Conservation (phyloP, 2,113 vertebrate genomes). For the Tricholaema leucomelas region DNA sequence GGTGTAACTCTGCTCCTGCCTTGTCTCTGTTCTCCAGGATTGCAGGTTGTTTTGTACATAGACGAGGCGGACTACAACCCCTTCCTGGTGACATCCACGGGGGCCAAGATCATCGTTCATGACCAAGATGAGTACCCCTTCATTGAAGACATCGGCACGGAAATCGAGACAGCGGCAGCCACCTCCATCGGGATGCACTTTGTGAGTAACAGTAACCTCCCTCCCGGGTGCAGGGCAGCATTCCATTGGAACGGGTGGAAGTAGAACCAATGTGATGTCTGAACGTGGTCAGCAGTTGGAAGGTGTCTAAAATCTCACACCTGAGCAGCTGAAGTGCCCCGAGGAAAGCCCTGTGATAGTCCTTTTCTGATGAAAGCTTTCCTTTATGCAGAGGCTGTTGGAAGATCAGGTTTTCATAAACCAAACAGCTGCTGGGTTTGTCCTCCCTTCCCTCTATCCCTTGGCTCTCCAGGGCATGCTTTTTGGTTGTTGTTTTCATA, state of each 20-base stretch:
- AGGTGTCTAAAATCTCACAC: not conserved
- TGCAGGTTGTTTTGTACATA: conserved; percentile 80
- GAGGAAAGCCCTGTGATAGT: not conserved
- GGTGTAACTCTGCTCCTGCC: not conserved
- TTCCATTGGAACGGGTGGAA: not conserved
- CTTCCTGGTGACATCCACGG: conserved; percentile 77
- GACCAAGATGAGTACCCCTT: conserved; percentile 81
- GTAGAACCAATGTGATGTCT: not conserved
- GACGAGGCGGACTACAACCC: conserved; percentile 82
- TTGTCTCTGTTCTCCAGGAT: conserved; percentile 55
- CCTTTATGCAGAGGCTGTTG: not conserved
- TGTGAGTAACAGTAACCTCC: conserved; percentile 58
- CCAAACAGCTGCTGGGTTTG: not conserved
- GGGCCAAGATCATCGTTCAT: conserved; percentile 81
- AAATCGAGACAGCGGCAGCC: conserved; percentile 76
- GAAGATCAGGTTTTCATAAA: not conserved
- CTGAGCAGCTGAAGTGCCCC: not conserved
- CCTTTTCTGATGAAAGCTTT: not conserved
- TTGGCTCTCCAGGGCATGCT: not conserved
- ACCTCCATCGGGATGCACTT: conserved; percentile 84
- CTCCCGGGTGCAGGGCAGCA: rapidly evolving
- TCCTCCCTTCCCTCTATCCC: not conserved
- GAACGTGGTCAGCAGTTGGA: not conserved
- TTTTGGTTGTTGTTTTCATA: conserved; percentile 1
- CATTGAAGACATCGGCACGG: conserved; percentile 80